A percentile compares a stretch with the other conserved stretches of the same genome.
Evolutionary conservation across 2,888 invertebrate species (phyloP).

Genomic region (Drosophila infuscata): DNA sequence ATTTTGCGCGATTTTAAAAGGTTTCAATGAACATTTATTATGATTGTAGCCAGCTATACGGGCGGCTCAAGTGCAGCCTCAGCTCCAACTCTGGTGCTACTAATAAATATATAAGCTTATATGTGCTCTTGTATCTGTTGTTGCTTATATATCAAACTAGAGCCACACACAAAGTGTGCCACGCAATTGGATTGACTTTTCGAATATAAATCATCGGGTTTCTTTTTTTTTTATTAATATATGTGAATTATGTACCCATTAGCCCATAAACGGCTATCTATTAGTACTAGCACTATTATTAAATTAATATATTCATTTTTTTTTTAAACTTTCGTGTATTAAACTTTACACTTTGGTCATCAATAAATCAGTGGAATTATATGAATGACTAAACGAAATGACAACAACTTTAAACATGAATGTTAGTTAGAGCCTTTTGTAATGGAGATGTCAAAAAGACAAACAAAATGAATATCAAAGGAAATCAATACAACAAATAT

Average conservation of each 20-base stretch:
- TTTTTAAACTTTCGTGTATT: slow-evolving; percentile 9
- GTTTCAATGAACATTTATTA: slow-evolving; percentile 81
- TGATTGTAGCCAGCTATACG: slow-evolving; percentile 65
- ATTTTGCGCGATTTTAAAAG: slow-evolving; percentile 81
- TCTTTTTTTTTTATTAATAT: slow-evolving; percentile 14
- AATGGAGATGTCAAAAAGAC: slow-evolving; percentile 39
- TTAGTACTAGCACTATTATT: background rate
- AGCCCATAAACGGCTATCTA: background rate
- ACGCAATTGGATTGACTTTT: slow-evolving; percentile 35
- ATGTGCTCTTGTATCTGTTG: slow-evolving; percentile 17
- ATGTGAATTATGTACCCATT: slow-evolving; percentile 2
- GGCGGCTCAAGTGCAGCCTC: slow-evolving; percentile 27
- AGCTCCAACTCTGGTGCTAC: slow-evolving; percentile 34
- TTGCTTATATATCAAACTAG: slow-evolving; percentile 65
- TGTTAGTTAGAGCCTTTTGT: slow-evolving; percentile 23
- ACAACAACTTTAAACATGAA: slow-evolving; percentile 8
- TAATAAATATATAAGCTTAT: slow-evolving; percentile 49
- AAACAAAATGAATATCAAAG: slow-evolving; percentile 36
- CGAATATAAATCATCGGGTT: slow-evolving; percentile 57
- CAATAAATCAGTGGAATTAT: slow-evolving; percentile 70
- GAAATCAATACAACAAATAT: slow-evolving; percentile 35
- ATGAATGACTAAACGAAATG: slow-evolving; percentile 34
- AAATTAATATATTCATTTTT: slow-evolving; percentile 11
- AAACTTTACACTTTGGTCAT: slow-evolving; percentile 46
- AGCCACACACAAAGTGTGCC: slow-evolving; percentile 49